Evolutionary conservation across 2,888 invertebrate genomes (phyloP), one percentile per base, ranked within the genome.

Genomic region (Eristalis tenax): DNA sequence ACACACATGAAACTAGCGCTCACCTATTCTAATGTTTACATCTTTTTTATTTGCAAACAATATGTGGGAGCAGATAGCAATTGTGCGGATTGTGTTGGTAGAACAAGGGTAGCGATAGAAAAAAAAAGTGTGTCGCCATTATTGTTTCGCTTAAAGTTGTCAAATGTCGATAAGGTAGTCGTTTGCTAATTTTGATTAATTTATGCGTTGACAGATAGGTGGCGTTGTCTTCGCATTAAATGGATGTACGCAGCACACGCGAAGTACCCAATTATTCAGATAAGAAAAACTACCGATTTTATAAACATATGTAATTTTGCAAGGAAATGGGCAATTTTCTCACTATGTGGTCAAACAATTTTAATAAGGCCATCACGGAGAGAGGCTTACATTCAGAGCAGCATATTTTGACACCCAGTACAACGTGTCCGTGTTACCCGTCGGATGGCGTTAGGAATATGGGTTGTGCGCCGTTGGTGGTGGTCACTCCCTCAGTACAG

Each of bases 21-120:
- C 87, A 83, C 70, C 8, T 70, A 86, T 82, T 65, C 40, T 50
- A 75, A 83, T 87, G 87, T 87, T 87, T 87, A 87, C 87, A 83
- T 83, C 68, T 86, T 83, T 87, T 87, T 87, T 87, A 87, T 87
- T 87, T 87, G 87, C 87, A 87, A 87, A 87, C 87, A 87, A 87
- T 76, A 75, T 80, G 83, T 65, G 73, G 18, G 80, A 87, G 83
- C 11, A 80, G 76, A 71, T 80, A 23, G 28, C 50, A 73, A n/a
- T 68, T 59, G 18, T 13, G 15, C 15, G 28, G 15, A 11, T 38
- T 61, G 4, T 2, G 22, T 66, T 50, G 59, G 86, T 63, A 26
- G 10, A n/a, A 83, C 57, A 2, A 50, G 64, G 35, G 2, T 23
- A 13, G 43, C 56, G 22, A 43, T 68, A 50, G 50, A 18, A 50